These are phyloP conservation scores for Lasioglossum vierecki DNA, from an alignment of 2,888 invertebrate genomes.

Conservation along the genomic window DNA sequence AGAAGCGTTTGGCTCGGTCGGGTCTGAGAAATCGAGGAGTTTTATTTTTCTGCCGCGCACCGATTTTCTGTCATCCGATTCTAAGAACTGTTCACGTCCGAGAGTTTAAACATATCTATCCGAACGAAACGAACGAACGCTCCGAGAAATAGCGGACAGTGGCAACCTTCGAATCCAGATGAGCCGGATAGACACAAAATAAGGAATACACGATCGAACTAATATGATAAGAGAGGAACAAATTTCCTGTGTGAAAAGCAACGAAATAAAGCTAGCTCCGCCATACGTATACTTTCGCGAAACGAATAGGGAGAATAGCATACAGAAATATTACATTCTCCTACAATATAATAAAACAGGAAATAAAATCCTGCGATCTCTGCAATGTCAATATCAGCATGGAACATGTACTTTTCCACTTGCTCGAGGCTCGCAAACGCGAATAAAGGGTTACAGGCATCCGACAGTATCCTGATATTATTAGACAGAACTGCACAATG, in stretches of 20 bases:
- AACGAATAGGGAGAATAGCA: not conserved
- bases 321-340: not conserved
- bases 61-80: conserved; percentile 1
- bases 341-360: not conserved
- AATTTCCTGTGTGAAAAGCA: not conserved
- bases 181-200: not conserved
- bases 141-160: not conserved
- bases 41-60: not conserved
- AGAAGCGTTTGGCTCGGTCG: conserved; percentile 49
- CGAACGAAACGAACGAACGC: not conserved
- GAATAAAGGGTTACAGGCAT: not conserved
- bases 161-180: not conserved
- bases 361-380: not conserved
- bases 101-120: not conserved
- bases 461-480: too few relatives aligned
- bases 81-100: not conserved
- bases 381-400: not conserved
- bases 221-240: not conserved
- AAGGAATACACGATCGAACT: not conserved
- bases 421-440: not conserved
- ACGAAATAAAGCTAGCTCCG: not conserved
- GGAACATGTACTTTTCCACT: not conserved
- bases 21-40: conserved; percentile 19
- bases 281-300: not conserved
- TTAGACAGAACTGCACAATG: not conserved